Percentiles rank a stretch among this genome's conserved stretches.
phyloP scores from a whole-genome alignment of 2,113 vertebrate genomes.

The Coregonus clupeaformis region DNA sequence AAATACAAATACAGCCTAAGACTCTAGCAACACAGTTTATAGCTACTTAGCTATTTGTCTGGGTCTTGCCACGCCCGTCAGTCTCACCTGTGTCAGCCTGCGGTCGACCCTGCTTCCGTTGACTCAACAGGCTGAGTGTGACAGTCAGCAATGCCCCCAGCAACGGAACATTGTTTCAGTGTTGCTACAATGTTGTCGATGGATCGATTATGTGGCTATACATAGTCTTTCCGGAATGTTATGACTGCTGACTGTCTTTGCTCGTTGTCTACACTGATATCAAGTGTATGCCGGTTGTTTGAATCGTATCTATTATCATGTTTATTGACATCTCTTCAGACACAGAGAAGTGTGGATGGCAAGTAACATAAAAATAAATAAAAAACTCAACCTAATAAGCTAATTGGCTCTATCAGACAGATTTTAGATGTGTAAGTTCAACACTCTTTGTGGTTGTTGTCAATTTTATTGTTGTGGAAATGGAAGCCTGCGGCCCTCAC shows the following conservation, averaged over 20 bases:
- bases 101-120: background rate
- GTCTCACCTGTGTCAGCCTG: background rate
- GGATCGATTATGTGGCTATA: no score
- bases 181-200: background rate
- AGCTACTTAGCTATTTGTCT: no score
- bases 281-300: background rate
- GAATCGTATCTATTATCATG: background rate
- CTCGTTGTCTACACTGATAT: no score
- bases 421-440: no score
- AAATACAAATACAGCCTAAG: no score
- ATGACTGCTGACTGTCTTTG: no score
- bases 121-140: background rate
- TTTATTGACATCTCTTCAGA: background rate
- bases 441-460: no score
- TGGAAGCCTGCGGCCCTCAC: background rate
- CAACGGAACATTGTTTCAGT: background rate
- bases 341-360: background rate
- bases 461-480: background rate
- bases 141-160: background rate
- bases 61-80: background rate
- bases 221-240: no score
- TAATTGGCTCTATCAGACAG: no score
- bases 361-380: rapidly evolving
- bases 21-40: no score
- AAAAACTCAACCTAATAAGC: no score